These are phyloP conservation scores for Cladopsammia gracilis DNA, from an alignment of 64 coral and sea anemone species.

Conservation along the genomic window DNA sequence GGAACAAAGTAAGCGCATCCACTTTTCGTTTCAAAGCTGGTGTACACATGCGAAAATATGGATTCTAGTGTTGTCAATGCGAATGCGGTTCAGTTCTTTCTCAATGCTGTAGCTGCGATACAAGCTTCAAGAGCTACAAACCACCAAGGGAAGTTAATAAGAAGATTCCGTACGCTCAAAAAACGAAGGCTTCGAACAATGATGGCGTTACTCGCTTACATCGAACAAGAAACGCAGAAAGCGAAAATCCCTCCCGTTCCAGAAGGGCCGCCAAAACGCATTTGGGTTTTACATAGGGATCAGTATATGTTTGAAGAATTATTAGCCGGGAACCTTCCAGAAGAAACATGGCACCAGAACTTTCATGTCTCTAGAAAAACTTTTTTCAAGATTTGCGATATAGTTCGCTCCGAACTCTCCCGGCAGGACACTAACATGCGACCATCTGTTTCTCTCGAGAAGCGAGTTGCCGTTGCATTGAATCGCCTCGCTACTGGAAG, in stretches of 20 bases:
- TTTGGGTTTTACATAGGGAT: conserved; percentile 57
- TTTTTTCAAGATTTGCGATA: conserved; percentile 64
- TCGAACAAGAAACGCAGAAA: not conserved
- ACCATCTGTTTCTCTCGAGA: conserved; percentile 51
- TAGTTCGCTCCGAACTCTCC: conserved; percentile 46
- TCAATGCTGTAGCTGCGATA: not conserved
- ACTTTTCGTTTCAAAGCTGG: not conserved
- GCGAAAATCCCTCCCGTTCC: not conserved
- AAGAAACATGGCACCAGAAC: conserved; percentile 47
- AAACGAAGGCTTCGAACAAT: conserved; percentile 47
- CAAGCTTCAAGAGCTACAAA: not conserved
- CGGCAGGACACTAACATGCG: conserved; percentile 62
- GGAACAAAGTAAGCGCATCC: not conserved
- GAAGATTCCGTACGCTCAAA: conserved; percentile 18
- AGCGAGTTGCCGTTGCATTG: conserved; percentile 52
- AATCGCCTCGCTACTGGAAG: conserved; percentile 57
- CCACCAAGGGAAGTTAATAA: not conserved
- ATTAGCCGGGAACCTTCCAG: conserved; percentile 48
- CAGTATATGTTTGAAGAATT: conserved; percentile 61
- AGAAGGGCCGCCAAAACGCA: conserved; percentile 26
- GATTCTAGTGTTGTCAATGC: not conserved
- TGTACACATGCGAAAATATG: not conserved
- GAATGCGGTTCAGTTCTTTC: not conserved
- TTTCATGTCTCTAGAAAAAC: conserved; percentile 57
- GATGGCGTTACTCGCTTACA: conserved; percentile 25